These are phyloP conservation scores for Micromesistius poutassou DNA, from an alignment of 2,797 vertebrate species.

Conservation along the genomic window DNA sequence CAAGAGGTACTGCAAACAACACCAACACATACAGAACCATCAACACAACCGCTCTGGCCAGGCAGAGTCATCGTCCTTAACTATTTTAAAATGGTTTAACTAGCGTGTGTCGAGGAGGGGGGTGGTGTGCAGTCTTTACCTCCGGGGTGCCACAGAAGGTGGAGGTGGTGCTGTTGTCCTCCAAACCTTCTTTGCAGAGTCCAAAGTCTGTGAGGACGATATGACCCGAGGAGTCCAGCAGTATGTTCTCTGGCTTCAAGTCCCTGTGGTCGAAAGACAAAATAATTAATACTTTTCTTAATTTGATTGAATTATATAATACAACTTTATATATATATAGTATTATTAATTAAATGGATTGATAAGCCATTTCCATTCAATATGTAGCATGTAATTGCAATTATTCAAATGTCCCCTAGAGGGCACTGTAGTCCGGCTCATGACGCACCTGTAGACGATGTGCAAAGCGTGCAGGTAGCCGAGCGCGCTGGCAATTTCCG, in stretches of 20 bases:
- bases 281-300: background rate
- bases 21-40: background rate
- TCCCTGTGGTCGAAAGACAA: constrained; percentile 78
- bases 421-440: constrained; percentile 25
- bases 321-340: too few relatives aligned
- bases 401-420: constrained; percentile 42
- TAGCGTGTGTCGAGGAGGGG: background rate
- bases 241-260: constrained; percentile 97
- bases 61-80: too few relatives aligned
- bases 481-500: constrained; percentile 78
- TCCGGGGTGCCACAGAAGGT: constrained; percentile 98
- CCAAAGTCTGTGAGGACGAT: constrained; percentile 98
- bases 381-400: background rate
- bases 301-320: too few relatives aligned
- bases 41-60: too few relatives aligned
- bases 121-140: constrained; percentile 68
- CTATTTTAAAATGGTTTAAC: background rate
- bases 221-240: constrained; percentile 93
- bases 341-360: background rate
- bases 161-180: constrained; percentile 86
- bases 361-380: background rate
- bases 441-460: constrained; percentile 76
- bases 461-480: constrained; percentile 80
- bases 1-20: too few relatives aligned
- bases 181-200: constrained; percentile 96